Evolutionary conservation across 2,888 invertebrate genomes (phyloP), one percentile per base, ranked within the genome.

Genomic region (Cephonodes hylas): DNA sequence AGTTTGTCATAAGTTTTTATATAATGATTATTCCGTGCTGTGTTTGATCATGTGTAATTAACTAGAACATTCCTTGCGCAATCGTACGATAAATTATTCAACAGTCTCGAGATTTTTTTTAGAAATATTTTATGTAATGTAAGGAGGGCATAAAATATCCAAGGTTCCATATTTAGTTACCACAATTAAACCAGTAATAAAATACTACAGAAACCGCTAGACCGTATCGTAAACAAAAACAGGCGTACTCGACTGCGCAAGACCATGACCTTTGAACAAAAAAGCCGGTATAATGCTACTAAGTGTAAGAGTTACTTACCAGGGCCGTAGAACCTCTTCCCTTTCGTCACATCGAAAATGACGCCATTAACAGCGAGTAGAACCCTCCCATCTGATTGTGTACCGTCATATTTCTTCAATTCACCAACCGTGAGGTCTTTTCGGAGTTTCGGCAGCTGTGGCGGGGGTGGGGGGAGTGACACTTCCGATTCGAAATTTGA

Each of bases 311-410:
- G 68, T 67, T 66, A 84, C 89, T 85, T 91, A 98, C 98, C 98
- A 83, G 98, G 98, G 6, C 99, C 99, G 87, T 99, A 99, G 88
- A 98, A 98, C 68, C 95, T 93, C 83, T 96, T 96, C 63, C 98
- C 98, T 82, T 94, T 95, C 23, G 99, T 98, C 68, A 97, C 98
- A 93, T 99, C 99, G 89, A 97, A 99, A 44, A 99, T 96, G 83
- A 95, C 97, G 61, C 98, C 97, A 85, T 99, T 98, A 56, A 99
- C 97, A 45, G 97, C 99, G 42, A 99, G 94, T 70, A 99, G 93
- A 70, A 99, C 96, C 79, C 99, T 93, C 42, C 97, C 98, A 81
- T 98, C 98, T 45, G 95, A 92, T 77, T 96, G 96, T 63, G 93
- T 96, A 22, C 99, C 99, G 79, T 96, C 95, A 84, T 95, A 99